Percentiles rank a stretch among this genome's conserved stretches.
phyloP scores from a whole-genome alignment of 2,797 vertebrate species.

The Schizopygopsis pylzovi region DNA sequence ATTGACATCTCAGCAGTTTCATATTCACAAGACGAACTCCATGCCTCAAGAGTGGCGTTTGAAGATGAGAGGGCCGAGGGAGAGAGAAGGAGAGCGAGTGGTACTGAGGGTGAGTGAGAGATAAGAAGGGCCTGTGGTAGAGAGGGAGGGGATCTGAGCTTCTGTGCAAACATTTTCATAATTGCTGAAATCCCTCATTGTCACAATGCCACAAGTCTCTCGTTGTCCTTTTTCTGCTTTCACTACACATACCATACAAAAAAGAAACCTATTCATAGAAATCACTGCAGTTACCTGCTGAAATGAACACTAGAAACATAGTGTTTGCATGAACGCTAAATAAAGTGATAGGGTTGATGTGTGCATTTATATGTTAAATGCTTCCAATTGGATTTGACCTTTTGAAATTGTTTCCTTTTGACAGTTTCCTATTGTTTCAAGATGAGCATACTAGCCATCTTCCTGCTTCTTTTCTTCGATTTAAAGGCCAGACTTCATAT shows the following conservation, averaged over 20 bases:
- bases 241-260: no score
- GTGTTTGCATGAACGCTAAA: not conserved
- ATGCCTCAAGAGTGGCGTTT: slow-evolving; percentile 51
- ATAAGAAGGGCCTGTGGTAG: not conserved
- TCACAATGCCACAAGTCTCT: slow-evolving; percentile 30
- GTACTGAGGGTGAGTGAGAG: not conserved
- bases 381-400: not conserved
- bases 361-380: not conserved
- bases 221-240: not conserved
- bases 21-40: slow-evolving; percentile 60
- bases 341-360: not conserved
- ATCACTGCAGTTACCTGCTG: not conserved
- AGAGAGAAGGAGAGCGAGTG: slow-evolving; percentile 16
- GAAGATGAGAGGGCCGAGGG: slow-evolving; percentile 36
- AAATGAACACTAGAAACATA: not conserved
- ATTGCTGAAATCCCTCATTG: slow-evolving; percentile 50
- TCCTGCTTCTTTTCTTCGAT: not conserved
- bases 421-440: not conserved
- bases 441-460: not conserved
- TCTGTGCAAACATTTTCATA: slow-evolving; percentile 48
- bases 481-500: not conserved
- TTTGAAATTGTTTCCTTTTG: no score
- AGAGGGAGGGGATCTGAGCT: not conserved
- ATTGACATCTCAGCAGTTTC: slow-evolving; percentile 63
- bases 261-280: no score